Base-by-base conservation (phyloP, 2,888 invertebrate species). In the Drosophila helvetica region DNA sequence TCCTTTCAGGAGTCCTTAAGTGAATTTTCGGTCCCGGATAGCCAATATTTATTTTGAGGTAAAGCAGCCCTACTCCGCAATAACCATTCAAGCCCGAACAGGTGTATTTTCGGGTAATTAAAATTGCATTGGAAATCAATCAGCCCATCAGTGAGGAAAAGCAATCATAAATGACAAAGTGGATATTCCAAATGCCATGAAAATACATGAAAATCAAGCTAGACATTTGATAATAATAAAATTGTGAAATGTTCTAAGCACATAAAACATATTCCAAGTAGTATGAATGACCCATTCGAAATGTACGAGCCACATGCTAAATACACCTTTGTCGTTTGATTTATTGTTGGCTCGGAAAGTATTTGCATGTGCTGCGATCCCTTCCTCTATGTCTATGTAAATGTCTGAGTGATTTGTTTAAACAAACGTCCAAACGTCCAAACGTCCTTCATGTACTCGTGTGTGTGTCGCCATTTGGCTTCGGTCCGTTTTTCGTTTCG, bases 241-340 rank as follows among this genome's bases (percentile, higher is more conserved):
- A 22, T 22, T 22, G 2, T 1, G 19, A 12, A 3, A 33, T 12
- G 12, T 33, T 4, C 12, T 1, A 12, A 33, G 2, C 3, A 33
- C 33, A 33, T 17, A 30, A 10, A 12, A 33, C 33, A 33, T 17
- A 30, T 27, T 27, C 10, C 15, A 27, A 12, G 12, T n/a, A 10
- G 38, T 12, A 22, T 22, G 22, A 1, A n/a, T 15, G 33, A 12
- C 12, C 15, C 12, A 52, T 27, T 22, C 4, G 25, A 25, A 25
- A 7, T 25, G 25, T 12, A 76, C 62, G 80, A 79, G 53, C 42
- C 69, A 53, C 66, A 72, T 69, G 74, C 79, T 70, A 75, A 82
- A 84, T 76, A 77, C 74, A 76, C 78, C 78, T 84, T 81, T 84
- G 84, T 78, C 78, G 67, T 80, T 75, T 80, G 80, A 85, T 86